Conservation (phyloP, 2,113 vertebrate species). For the Phalacrocorax aristotelis region DNA sequence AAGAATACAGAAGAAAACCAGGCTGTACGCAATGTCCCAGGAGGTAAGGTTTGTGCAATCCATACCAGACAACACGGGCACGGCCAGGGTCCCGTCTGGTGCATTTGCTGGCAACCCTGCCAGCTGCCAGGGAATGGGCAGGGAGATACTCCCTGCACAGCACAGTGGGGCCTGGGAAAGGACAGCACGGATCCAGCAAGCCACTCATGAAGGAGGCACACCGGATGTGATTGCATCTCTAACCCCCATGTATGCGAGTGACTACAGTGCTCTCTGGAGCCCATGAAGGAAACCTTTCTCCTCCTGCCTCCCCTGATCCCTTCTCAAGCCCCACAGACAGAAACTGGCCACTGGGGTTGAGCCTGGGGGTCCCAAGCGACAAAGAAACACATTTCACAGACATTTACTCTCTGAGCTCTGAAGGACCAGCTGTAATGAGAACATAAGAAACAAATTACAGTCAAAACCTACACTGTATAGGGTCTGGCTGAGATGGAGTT, state of each 20-base stretch:
- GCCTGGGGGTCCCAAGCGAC: neutral
- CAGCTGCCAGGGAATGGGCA: neutral
- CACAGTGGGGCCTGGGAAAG: neutral
- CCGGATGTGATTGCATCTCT: neutral
- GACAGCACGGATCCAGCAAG: neutral
- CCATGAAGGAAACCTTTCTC: neutral
- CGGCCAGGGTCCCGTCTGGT: rapidly evolving
- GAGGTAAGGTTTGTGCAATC: neutral
- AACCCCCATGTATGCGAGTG: rapidly evolving
- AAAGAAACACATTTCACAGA: neutral
- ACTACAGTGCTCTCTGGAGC: neutral
- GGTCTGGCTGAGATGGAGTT: too few species aligned
- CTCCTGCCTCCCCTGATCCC: neutral
- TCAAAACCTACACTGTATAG: conserved; percentile 15
- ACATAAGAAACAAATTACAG: conserved; percentile 14
- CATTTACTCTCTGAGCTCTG: neutral
- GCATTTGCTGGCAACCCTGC: neutral
- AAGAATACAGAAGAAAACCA: neutral
- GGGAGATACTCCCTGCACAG: neutral
- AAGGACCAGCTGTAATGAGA: neutral
- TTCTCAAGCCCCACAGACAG: neutral
- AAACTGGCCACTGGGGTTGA: neutral
- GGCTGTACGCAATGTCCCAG: neutral
- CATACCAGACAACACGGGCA: rapidly evolving
- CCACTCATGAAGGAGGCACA: neutral